phyloP scores from a whole-genome alignment of 1,140 invertebrate species.

The Drosophila kohkoa region DNA sequence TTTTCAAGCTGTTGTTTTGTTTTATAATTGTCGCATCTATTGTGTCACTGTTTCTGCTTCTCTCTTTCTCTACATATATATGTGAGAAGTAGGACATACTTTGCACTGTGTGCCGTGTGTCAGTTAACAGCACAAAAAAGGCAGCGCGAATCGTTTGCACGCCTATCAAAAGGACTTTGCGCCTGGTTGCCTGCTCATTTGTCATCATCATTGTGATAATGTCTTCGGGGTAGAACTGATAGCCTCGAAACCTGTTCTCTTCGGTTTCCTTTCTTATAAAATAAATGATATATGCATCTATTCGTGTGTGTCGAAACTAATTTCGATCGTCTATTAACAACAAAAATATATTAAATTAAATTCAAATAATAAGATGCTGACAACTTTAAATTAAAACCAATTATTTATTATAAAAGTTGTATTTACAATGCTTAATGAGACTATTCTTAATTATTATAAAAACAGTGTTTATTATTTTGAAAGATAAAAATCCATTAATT shows the following conservation, averaged over 20 bases:
- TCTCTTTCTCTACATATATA: slow-evolving; percentile 11
- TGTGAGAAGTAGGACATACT: slow-evolving; percentile 71
- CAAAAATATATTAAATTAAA: too few relatives aligned
- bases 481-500: too few relatives aligned
- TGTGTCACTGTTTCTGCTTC: slow-evolving; percentile 33
- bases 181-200: slow-evolving; percentile 55
- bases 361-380: too few relatives aligned
- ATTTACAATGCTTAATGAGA: too few relatives aligned
- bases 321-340: too few relatives aligned
- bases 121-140: slow-evolving; percentile 13
- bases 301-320: not conserved
- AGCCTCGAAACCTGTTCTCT: not conserved
- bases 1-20: slow-evolving; percentile 83
- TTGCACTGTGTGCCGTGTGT: slow-evolving; percentile 7
- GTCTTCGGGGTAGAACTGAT: slow-evolving; percentile 65
- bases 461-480: too few relatives aligned
- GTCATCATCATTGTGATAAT: slow-evolving; percentile 77
- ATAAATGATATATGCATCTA: not conserved
- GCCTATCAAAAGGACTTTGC: slow-evolving; percentile 34
- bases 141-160: slow-evolving; percentile 38
- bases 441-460: too few relatives aligned
- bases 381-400: too few relatives aligned
- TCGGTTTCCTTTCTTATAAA: not conserved
- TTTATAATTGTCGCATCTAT: slow-evolving; percentile 77
- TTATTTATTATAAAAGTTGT: too few relatives aligned